Percentiles rank a stretch among this genome's conserved stretches.
These are phyloP conservation scores for Capra hircus DNA, from an alignment of 2,113 vertebrate genomes.

Conservation along the genomic window DNA sequence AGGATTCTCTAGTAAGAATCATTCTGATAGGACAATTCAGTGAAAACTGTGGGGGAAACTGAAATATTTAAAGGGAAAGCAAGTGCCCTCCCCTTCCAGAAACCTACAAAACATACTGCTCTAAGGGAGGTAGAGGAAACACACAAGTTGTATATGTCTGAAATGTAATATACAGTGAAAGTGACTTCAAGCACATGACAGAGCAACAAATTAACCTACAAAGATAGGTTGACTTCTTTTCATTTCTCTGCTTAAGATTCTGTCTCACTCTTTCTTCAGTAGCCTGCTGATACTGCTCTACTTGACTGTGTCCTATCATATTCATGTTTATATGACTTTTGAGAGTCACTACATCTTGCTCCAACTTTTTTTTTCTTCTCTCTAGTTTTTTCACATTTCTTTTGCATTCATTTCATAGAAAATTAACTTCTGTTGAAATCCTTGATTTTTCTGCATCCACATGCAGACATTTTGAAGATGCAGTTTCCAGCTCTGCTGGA, in stretches of 20 bases:
- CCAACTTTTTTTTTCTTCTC: constrained; percentile 83
- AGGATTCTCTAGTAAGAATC: background rate
- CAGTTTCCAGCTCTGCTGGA: constrained; percentile 82
- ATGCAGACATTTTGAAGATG: constrained; percentile 77
- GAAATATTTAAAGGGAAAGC: background rate
- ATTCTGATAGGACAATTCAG: background rate
- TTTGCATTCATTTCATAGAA: constrained; percentile 75
- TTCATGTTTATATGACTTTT: constrained; percentile 78
- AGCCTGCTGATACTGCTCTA: constrained; percentile 85
- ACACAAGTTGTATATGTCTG: background rate
- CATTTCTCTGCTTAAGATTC: constrained; percentile 87
- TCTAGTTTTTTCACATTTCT: constrained; percentile 81
- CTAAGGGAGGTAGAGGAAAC: background rate
- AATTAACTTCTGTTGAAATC: constrained; percentile 85
- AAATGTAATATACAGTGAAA: background rate
- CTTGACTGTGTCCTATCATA: constrained; percentile 78
- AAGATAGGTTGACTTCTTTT: constrained; percentile 91
- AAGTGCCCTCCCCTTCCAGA: background rate
- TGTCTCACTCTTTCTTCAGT: constrained; percentile 86
- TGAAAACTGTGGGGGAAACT: background rate
- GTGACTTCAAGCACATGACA: background rate
- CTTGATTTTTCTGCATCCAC: constrained; percentile 82
- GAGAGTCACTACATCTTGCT: constrained; percentile 85
- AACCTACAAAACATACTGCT: background rate
- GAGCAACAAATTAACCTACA: constrained; percentile 84